These are phyloP conservation scores for Falco columbarius DNA, from an alignment of 2,797 vertebrate genomes.

Conservation along the genomic window DNA sequence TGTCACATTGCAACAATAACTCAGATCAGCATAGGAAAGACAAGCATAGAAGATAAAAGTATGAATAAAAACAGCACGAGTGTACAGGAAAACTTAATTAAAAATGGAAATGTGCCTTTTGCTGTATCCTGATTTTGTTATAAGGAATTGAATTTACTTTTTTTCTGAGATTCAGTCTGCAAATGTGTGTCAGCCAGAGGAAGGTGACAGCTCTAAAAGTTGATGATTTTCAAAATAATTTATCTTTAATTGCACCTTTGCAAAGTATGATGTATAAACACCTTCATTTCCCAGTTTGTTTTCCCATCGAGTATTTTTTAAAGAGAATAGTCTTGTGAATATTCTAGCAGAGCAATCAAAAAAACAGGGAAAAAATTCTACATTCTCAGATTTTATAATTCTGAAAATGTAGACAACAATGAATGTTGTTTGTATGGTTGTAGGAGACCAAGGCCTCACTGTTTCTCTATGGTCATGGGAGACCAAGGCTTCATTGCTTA, in stretches of 20 bases:
- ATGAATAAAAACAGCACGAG: neutral
- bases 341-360: neutral
- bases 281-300: neutral
- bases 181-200: neutral
- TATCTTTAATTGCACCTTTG: neutral
- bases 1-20: neutral
- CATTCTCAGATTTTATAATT: neutral
- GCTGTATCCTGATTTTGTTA: neutral
- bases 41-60: neutral
- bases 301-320: neutral
- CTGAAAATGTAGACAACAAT: neutral
- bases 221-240: neutral
- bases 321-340: neutral
- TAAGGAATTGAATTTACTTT: neutral
- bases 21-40: neutral
- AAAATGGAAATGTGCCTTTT: neutral
- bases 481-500: neutral
- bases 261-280: neutral
- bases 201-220: neutral
- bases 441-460: neutral
- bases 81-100: neutral
- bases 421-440: neutral
- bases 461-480: neutral
- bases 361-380: neutral
- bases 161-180: neutral